phyloP scores from a whole-genome alignment of 2,888 invertebrate species.

The Oxycera nigricornis region DNA sequence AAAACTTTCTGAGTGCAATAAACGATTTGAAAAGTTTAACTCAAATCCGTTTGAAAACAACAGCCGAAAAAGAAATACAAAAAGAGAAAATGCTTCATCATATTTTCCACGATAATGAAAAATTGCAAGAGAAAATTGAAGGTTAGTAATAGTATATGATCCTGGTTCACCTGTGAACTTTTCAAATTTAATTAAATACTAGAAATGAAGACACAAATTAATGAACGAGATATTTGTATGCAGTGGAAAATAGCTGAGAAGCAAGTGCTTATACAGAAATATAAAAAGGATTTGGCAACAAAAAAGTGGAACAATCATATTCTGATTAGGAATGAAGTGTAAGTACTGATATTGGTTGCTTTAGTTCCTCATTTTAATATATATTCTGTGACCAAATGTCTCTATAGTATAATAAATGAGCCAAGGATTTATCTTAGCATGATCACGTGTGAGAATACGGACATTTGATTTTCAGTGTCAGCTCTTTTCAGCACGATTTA shows the following conservation, averaged over 20 bases:
- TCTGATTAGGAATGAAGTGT: slow-evolving; percentile 53
- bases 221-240: slow-evolving; percentile 50
- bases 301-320: slow-evolving; percentile 53
- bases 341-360: too few species aligned
- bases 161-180: too few species aligned
- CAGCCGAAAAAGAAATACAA: slow-evolving; percentile 48
- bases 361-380: too few species aligned
- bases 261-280: slow-evolving; percentile 51
- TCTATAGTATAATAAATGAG: too few species aligned
- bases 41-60: slow-evolving; percentile 49
- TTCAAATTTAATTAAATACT: not conserved
- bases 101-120: slow-evolving; percentile 50
- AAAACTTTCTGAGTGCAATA: slow-evolving; percentile 48
- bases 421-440: too few species aligned
- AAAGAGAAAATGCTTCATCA: slow-evolving; percentile 50
- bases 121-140: slow-evolving; percentile 47
- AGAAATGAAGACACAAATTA: slow-evolving; percentile 50
- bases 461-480: too few species aligned
- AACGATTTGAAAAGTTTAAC: slow-evolving; percentile 46
- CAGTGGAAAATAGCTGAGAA: slow-evolving; percentile 52
- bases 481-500: too few species aligned
- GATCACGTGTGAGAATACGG: too few species aligned
- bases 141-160: slow-evolving; percentile 42
- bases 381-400: too few species aligned
- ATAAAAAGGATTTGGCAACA: slow-evolving; percentile 51